Percentiles rank a stretch among this genome's conserved stretches.
Evolutionary conservation across 1,140 invertebrate genomes (phyloP).

Genomic region (Idris sp.): DNA sequence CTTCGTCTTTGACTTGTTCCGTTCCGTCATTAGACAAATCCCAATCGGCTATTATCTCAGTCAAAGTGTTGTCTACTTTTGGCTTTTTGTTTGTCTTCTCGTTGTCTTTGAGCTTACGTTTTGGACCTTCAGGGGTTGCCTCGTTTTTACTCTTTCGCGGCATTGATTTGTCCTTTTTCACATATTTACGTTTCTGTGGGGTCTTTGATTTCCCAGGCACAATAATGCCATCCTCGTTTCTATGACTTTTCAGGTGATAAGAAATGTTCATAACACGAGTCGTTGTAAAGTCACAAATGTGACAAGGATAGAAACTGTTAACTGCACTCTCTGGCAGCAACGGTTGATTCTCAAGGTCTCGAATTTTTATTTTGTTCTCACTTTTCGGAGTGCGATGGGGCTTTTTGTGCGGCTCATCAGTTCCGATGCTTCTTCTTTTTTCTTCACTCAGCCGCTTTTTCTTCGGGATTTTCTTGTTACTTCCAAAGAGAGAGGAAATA

Average conservation of each 20-base stretch:
- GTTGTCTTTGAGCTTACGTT: slow-evolving; percentile 69
- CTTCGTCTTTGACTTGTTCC: background rate
- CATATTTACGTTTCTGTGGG: slow-evolving; percentile 76
- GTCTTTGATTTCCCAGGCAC: slow-evolving; percentile 53
- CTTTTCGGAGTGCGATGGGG: slow-evolving; percentile 78
- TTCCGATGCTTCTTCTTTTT: slow-evolving; percentile 57
- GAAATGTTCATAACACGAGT: slow-evolving; percentile 84
- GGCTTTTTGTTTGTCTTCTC: slow-evolving; percentile 73
- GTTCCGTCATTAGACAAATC: slow-evolving; percentile 72
- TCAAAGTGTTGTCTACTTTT: slow-evolving; percentile 72
- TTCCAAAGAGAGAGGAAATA: slow-evolving; percentile 73
- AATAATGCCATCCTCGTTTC: slow-evolving; percentile 51
- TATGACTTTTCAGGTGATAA: slow-evolving; percentile 83
- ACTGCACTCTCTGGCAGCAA: slow-evolving; percentile 63
- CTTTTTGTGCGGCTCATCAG: slow-evolving; percentile 69
- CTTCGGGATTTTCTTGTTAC: slow-evolving; percentile 72
- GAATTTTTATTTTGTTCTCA: slow-evolving; percentile 82
- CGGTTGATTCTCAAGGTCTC: slow-evolving; percentile 65
- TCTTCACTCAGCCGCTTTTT: slow-evolving; percentile 70
- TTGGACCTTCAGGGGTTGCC: slow-evolving; percentile 53
- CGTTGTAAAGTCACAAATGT: slow-evolving; percentile 82
- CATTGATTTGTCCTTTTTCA: slow-evolving; percentile 70
- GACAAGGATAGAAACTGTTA: slow-evolving; percentile 80
- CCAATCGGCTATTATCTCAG: slow-evolving; percentile 77
- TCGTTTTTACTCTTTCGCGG: slow-evolving; percentile 63